Conservation (phyloP, 2,113 vertebrate species). For the Dermatemys mawii region DNA sequence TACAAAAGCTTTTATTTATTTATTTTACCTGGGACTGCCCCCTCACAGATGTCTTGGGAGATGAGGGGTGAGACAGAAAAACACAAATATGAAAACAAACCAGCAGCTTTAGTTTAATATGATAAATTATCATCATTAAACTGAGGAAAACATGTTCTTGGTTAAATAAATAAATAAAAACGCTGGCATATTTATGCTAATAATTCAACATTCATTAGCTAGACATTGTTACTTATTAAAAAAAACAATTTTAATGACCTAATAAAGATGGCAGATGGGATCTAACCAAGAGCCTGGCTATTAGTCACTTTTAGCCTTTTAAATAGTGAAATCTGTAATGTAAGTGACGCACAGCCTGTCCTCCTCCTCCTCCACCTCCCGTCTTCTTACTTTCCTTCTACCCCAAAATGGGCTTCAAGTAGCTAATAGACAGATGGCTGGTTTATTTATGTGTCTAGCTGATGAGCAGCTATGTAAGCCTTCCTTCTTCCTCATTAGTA, state of each 20-base stretch:
- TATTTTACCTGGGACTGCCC: neutral
- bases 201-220: constrained; percentile 55
- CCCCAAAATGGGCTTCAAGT: neutral
- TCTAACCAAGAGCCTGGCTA: neutral
- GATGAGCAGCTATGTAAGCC: neutral
- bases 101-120: constrained; percentile 49
- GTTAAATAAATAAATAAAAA: constrained; percentile 62
- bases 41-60: neutral
- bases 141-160: constrained; percentile 42
- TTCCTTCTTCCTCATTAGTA: rapidly evolving
- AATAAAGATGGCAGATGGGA: constrained; percentile 49
- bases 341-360: neutral
- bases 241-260: constrained; percentile 32
- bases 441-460: rapidly evolving
- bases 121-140: constrained; percentile 62
- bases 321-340: rapidly evolving
- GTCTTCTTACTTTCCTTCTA: neutral
- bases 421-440: rapidly evolving
- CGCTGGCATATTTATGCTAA: constrained; percentile 23
- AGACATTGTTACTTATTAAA: constrained; percentile 21
- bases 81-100: constrained; percentile 10
- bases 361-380: neutral
- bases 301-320: constrained; percentile 25
- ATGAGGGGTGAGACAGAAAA: neutral
- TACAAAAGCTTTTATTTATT: neutral